phyloP scores from a whole-genome alignment of 2,797 vertebrate genomes.

The Enteromius viviparus region DNA sequence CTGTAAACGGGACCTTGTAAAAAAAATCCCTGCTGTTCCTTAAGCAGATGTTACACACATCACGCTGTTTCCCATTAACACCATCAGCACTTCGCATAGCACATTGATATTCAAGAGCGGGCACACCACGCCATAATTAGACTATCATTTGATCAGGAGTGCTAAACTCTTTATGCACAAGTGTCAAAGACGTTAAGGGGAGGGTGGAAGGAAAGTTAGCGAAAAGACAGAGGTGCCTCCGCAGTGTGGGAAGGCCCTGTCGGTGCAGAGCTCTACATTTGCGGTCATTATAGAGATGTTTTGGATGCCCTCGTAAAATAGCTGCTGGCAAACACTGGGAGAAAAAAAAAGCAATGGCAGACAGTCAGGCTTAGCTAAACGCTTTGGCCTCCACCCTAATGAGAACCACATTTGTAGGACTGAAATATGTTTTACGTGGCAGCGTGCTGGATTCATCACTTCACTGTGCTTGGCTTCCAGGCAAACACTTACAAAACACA shows the following conservation, averaged over 20 bases:
- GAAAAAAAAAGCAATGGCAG: conserved; percentile 55
- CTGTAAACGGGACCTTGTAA: conserved; percentile 46
- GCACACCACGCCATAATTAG: conserved; percentile 56
- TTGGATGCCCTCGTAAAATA: conserved; percentile 49
- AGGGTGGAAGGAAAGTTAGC: not conserved
- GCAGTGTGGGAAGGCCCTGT: conserved; percentile 4
- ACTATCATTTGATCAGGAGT: conserved; percentile 55
- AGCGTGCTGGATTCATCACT: conserved; percentile 66
- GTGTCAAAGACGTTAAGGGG: conserved; percentile 50
- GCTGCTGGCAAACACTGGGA: conserved; percentile 46
- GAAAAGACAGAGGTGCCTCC: not conserved
- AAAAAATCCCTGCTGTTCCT: conserved; percentile 45
- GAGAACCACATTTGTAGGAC: conserved; percentile 85
- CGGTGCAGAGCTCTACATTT: conserved; percentile 11
- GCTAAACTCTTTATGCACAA: conserved; percentile 53
- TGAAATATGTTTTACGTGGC: conserved; percentile 80
- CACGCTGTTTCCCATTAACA: conserved; percentile 60
- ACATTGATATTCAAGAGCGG: conserved; percentile 47
- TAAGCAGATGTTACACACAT: conserved; percentile 58
- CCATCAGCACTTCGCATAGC: conserved; percentile 49
- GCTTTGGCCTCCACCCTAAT: conserved; percentile 80
- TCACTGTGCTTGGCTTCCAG: conserved; percentile 65
- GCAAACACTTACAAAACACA: conserved; percentile 46
- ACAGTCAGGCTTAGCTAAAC: conserved; percentile 80
- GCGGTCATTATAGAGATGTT: conserved; percentile 34